Base-by-base conservation (phyloP, 2,888 invertebrate genomes). In the Heteromurus nitidus region DNA sequence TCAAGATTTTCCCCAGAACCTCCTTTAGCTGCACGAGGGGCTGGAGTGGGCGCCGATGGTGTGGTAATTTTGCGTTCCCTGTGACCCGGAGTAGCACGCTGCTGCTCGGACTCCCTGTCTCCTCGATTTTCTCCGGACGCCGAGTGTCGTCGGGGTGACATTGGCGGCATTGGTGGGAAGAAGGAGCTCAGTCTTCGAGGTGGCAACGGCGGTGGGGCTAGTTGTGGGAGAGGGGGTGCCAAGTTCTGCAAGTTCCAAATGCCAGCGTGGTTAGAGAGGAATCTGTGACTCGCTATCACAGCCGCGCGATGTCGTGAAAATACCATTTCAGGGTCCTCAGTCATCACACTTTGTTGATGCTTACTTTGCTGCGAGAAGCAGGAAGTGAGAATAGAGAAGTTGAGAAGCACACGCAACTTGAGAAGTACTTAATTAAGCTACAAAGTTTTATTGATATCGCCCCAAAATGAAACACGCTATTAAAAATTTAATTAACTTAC, bases 241-340 rank as follows among this genome's bases (percentile, higher is more conserved):
- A 53, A 22, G 30, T 47, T 67, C 58, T 80, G 73, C n/a, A 80
- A 36, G 42, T 80, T 68, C 73, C 73, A 80, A 36, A 69, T 28
- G 1, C 70, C 64, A 22, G 44, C 70, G 31, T 77, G 28, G 47
- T 68, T 80, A 1, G 73, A 24, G 7, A 80, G 26, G 26, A 80
- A 80, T 28, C 80, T 36, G 36, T 80, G 80, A 13, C 80, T 72
- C 22, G 80, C 80, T 50, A 80, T 74, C 16, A 80, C 80, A 3
- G 80, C 80, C 13, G 80, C 80, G 18, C 80, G 67, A 42, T 80
- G 80, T 24, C 80, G 73, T 1, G 80, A 80, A 30, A 80, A 80
- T 26, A 65, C 64, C 44, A 65, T 18, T 31, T 73, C 80, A 20
- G 80, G 68, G 26, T 80, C 80, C 22, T 80, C 80, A 3, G 36